Evolutionary conservation across 2,113 vertebrate species (phyloP).

Genomic region (Mixornis gularis): DNA sequence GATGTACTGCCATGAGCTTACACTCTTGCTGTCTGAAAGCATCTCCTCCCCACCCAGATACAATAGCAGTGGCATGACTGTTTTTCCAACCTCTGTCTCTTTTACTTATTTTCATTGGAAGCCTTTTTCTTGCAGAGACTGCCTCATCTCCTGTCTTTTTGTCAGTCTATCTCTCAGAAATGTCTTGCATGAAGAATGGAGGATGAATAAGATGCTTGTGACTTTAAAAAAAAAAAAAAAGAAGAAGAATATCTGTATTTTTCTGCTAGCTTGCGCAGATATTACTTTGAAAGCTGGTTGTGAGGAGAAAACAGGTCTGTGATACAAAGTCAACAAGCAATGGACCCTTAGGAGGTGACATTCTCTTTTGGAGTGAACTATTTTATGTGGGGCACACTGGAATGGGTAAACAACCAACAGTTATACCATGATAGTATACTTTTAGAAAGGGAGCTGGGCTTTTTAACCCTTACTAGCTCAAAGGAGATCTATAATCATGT

Average conservation of each 20-base stretch:
- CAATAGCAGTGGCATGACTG: not conserved
- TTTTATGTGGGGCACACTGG: not conserved
- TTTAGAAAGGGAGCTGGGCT: not conserved
- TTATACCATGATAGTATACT: not conserved
- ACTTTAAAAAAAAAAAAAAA: not conserved
- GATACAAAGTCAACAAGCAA: not conserved
- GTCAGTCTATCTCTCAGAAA: not conserved
- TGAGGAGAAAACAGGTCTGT: not conserved
- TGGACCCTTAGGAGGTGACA: not conserved
- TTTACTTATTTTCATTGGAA: not conserved
- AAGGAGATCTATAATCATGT: not conserved
- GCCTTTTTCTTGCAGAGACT: not conserved
- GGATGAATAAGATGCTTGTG: not conserved
- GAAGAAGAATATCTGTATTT: not conserved
- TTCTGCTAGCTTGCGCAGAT: not conserved
- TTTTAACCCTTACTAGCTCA: not conserved
- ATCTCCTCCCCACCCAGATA: not conserved
- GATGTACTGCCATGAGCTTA: not conserved
- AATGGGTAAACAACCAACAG: not conserved
- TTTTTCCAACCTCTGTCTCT: not conserved
- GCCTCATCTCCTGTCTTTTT: not conserved
- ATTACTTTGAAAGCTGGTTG: not conserved
- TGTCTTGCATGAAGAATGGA: not conserved
- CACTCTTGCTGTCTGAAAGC: slow-evolving; percentile 8
- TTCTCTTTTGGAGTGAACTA: not conserved